These are phyloP conservation scores for Argyrosomus regius DNA, from an alignment of 2,797 vertebrate species.

Conservation along the genomic window DNA sequence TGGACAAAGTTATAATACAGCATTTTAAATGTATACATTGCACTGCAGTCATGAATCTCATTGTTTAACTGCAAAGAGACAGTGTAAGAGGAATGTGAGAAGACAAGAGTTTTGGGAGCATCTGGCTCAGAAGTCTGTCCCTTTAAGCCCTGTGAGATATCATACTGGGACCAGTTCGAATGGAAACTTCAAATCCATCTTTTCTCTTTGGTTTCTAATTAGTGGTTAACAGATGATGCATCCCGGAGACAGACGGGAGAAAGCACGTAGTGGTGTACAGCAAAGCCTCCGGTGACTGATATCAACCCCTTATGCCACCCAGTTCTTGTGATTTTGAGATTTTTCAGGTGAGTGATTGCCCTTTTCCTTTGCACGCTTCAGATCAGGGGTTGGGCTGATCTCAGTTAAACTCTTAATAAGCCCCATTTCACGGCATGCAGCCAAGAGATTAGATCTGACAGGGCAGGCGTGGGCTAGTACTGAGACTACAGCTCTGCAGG, in stretches of 20 bases:
- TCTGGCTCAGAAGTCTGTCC: constrained; percentile 70
- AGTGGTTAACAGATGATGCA: constrained; percentile 72
- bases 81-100: constrained; percentile 54
- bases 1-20: background rate
- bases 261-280: constrained; percentile 40
- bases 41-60: constrained; percentile 20
- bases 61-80: constrained; percentile 38
- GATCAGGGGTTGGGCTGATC: constrained; percentile 72
- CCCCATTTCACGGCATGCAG: constrained; percentile 77
- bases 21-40: constrained; percentile 28
- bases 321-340: constrained; percentile 55
- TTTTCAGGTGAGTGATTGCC: constrained; percentile 72
- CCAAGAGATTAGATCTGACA: constrained; percentile 82
- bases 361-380: constrained; percentile 46
- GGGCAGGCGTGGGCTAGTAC: constrained; percentile 72
- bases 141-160: constrained; percentile 67
- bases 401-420: constrained; percentile 82
- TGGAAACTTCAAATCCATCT: constrained; percentile 77
- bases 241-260: constrained; percentile 69
- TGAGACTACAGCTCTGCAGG: constrained; percentile 77
- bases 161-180: constrained; percentile 75
- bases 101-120: constrained; percentile 60
- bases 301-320: constrained; percentile 67
- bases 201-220: constrained; percentile 80
- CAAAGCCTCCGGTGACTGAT: constrained; percentile 65